Evolutionary conservation across 2,113 vertebrate genomes (phyloP), one percentile per base, ranked within the genome.

Genomic region (Prunella fulvescens): DNA sequence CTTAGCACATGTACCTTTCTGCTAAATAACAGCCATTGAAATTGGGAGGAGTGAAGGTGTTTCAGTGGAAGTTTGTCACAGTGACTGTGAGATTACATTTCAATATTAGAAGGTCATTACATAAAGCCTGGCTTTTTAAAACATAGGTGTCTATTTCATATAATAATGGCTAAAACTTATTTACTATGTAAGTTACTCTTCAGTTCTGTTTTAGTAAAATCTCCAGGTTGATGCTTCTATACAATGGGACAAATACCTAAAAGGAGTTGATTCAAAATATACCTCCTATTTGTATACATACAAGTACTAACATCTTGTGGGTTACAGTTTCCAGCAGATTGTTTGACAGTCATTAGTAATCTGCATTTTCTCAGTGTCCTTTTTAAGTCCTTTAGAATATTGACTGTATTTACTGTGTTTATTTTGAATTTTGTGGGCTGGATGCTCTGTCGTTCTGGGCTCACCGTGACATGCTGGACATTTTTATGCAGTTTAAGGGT

Each of bases 11-110:
- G 31, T 47, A 31, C 13, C 29, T 54, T 92, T 70, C 35, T 83
- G 47, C 39, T 85, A 47, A 50, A 51, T 83, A 73, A 40, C 44
- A 77, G 25, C 28, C 31, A 13, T 1, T 40, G 42, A 42, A 73
- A 83, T 40, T 45, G 3, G 35, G 47, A 87, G 42, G 31, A 85
- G 73, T 9, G 39, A 79, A 92, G 79, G 33, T 93, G 62, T 88
- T 91, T 51, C 28, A 19, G 74, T 80, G 87, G 42, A 90, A 96
- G 88, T 93, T 95, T 85, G 79, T 93, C 88, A 33, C 51, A 6
- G 64, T 60, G 79, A 53, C 90, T 88, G 65, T 17, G 73, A 85
- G 78, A 37, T 71, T 91, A 16, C 47, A 12, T 81, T 92, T 86
- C 31, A 17, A 29, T 61, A 92, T 92, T 39, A 86, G 67, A 81